A percentile compares a stretch with the other conserved stretches of the same genome.
phyloP scores from a whole-genome alignment of 2,888 invertebrate genomes.

The Hirtodrosophila trivittata region DNA sequence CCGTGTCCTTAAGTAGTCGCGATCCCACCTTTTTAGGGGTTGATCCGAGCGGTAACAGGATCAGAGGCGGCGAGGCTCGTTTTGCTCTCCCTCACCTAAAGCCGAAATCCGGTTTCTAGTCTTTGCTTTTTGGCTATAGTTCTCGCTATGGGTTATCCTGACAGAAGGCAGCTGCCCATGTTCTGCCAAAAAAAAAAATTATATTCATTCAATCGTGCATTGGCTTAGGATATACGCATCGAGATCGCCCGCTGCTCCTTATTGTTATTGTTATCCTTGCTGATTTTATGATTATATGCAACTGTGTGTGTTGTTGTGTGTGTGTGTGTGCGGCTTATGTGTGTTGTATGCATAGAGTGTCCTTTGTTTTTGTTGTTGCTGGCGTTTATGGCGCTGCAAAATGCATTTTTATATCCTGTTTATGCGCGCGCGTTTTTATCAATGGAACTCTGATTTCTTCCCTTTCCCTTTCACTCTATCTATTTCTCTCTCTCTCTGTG shows the following conservation, averaged over 20 bases:
- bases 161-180: constrained; percentile 64
- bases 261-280: constrained; percentile 72
- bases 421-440: constrained; percentile 65
- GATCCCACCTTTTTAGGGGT: constrained; percentile 68
- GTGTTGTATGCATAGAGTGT: constrained; percentile 22
- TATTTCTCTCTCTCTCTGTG: background rate
- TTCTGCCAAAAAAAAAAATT: constrained; percentile 14
- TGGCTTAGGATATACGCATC: constrained; percentile 58
- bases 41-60: constrained; percentile 58
- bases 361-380: constrained; percentile 47
- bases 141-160: constrained; percentile 59
- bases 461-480: constrained; percentile 2
- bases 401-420: constrained; percentile 80
- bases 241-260: constrained; percentile 59
- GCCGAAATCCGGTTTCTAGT: constrained; percentile 58
- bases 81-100: constrained; percentile 32
- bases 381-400: constrained; percentile 65
- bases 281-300: constrained; percentile 64
- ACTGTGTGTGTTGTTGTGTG: constrained; percentile 21
- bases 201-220: constrained; percentile 64
- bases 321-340: constrained; percentile 18
- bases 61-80: constrained; percentile 33
- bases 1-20: constrained; percentile 73
- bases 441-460: constrained; percentile 64
- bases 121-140: constrained; percentile 41